These are phyloP conservation scores for Bolinopsis microptera DNA, from an alignment of 37 sponge, comb jelly and placozoan genomes.

Conservation along the genomic window DNA sequence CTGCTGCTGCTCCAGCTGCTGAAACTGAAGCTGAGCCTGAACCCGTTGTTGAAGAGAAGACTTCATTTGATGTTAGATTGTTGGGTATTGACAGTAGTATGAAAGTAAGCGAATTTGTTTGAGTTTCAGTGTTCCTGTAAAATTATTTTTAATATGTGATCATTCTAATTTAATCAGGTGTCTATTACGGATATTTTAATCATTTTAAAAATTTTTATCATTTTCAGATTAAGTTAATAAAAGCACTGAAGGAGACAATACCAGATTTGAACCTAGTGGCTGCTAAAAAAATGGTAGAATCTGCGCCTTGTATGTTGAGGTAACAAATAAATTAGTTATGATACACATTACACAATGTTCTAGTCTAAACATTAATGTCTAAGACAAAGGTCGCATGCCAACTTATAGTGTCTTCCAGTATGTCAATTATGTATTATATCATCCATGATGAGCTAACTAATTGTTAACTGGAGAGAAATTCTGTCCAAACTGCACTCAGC, in stretches of 20 bases:
- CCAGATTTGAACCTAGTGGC: constrained; percentile 52
- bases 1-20: not conserved
- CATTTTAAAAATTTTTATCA: too few species aligned
- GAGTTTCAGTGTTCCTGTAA: too few species aligned
- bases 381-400: too few species aligned
- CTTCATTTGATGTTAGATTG: constrained; percentile 13
- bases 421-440: not conserved
- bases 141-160: too few species aligned
- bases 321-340: too few species aligned
- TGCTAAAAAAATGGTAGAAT: constrained; percentile 54
- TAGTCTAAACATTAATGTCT: too few species aligned
- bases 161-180: too few species aligned
- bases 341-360: too few species aligned
- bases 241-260: constrained; percentile 23
- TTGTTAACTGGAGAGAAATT: not conserved
- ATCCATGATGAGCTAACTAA: not conserved
- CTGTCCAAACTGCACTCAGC: too few species aligned
- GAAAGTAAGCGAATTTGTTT: constrained; percentile 30
- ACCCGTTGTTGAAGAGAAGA: constrained; percentile 53
- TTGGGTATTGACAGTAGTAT: not conserved
- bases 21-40: not conserved
- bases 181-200: too few species aligned
- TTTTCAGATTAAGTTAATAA: constrained; percentile 57
- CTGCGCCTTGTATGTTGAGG: constrained; percentile 20
- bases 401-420: too few species aligned